A percentile compares a stretch with the other conserved stretches of the same genome.
phyloP scores from a whole-genome alignment of 2,888 invertebrate genomes.

The Harpalus rubripes region DNA sequence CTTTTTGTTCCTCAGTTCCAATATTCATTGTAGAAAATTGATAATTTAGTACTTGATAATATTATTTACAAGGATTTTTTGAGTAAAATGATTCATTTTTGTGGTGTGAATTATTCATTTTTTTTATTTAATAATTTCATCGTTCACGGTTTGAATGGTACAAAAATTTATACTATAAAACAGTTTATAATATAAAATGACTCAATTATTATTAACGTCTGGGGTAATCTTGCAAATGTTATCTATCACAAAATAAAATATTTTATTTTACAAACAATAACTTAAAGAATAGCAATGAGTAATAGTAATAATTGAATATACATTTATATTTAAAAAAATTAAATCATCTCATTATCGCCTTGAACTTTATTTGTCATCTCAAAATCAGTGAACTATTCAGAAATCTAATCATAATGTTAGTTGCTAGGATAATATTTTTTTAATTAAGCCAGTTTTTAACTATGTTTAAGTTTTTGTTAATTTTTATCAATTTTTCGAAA shows the following conservation, averaged over 20 bases:
- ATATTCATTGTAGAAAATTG: no score
- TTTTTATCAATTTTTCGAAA: constrained; percentile 41
- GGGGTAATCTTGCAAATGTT: background rate
- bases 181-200: no score
- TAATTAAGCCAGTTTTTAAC: constrained; percentile 11
- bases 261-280: background rate
- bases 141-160: no score
- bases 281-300: constrained; percentile 9
- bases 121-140: no score
- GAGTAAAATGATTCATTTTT: no score
- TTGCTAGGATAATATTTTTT: constrained; percentile 27
- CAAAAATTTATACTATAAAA: no score
- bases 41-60: no score
- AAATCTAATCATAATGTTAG: constrained; percentile 6
- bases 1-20: background rate
- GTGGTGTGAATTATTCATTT: no score
- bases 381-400: constrained; percentile 32
- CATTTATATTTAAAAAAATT: constrained; percentile 4
- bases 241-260: constrained; percentile 26
- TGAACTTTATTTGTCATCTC: constrained; percentile 28
- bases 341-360: constrained; percentile 31
- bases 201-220: no score
- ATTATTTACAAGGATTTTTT: no score
- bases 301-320: constrained; percentile 4
- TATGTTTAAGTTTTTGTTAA: background rate